These are phyloP conservation scores for Halcyon smyrnensis DNA, from an alignment of 2,797 vertebrate species.

Conservation along the genomic window DNA sequence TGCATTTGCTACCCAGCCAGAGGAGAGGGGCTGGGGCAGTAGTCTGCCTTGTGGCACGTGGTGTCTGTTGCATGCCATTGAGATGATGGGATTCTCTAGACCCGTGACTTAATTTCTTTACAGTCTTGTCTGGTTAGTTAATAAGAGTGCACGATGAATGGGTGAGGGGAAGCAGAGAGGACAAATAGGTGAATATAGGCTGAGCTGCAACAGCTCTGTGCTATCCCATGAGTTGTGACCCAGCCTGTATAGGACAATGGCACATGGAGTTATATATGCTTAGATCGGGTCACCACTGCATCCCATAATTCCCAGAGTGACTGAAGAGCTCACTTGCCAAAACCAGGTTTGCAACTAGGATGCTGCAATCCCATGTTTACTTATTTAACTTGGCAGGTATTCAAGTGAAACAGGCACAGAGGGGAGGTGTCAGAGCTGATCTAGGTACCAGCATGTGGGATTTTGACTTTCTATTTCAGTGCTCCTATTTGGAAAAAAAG, in stretches of 20 bases:
- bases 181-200: neutral
- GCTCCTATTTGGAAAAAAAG: constrained; percentile 46
- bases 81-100: neutral
- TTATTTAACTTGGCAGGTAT: constrained; percentile 54
- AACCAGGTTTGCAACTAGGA: neutral
- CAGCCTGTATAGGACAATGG: neutral
- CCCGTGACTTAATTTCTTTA: neutral
- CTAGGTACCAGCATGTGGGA: neutral
- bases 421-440: constrained; percentile 33
- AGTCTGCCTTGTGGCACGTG: neutral
- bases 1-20: neutral
- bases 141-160: neutral
- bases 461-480: constrained; percentile 50
- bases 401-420: constrained; percentile 8
- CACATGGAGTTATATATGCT: accelerated
- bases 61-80: accelerated
- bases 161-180: neutral
- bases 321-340: neutral
- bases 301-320: neutral
- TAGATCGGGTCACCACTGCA: accelerated
- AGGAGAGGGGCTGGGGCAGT: neutral
- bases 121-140: neutral
- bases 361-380: neutral
- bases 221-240: neutral
- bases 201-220: neutral